phyloP scores from a whole-genome alignment of 2,888 invertebrate genomes.

The Nipponacmea schrenckii region DNA sequence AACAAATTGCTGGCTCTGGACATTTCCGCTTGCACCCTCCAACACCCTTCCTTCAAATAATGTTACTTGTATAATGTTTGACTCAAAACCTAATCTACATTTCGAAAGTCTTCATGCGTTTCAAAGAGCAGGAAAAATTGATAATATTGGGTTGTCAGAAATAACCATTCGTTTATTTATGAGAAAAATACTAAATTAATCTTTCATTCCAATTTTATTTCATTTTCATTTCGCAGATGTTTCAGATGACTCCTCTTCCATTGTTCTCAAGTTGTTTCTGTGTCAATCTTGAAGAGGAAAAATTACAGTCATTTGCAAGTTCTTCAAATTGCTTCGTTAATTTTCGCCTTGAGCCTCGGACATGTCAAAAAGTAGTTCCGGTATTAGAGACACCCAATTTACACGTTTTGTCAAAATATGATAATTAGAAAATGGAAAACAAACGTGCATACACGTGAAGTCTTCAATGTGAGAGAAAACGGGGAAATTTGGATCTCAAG shows the following conservation, averaged over 20 bases:
- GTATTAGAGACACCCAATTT: background rate
- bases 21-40: no score
- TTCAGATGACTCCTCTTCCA: background rate
- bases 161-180: no score
- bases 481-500: background rate
- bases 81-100: no score
- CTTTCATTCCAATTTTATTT: no score
- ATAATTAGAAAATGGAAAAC: background rate
- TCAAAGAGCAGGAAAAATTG: no score
- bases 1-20: no score
- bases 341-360: conserved; percentile 5
- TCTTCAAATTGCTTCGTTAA: conserved; percentile 3
- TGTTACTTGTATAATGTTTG: no score
- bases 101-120: no score
- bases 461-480: background rate
- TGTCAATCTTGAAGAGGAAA: conserved; percentile 3
- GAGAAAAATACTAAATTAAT: no score
- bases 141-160: no score
- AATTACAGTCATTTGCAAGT: conserved; percentile 1
- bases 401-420: background rate
- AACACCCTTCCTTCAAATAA: no score
- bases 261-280: background rate
- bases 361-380: conserved; percentile 6
- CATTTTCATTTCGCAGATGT: no score
- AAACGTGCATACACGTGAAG: background rate